These are phyloP conservation scores for Hirtodrosophila cameraria DNA, from an alignment of 2,888 invertebrate genomes.

Conservation along the genomic window DNA sequence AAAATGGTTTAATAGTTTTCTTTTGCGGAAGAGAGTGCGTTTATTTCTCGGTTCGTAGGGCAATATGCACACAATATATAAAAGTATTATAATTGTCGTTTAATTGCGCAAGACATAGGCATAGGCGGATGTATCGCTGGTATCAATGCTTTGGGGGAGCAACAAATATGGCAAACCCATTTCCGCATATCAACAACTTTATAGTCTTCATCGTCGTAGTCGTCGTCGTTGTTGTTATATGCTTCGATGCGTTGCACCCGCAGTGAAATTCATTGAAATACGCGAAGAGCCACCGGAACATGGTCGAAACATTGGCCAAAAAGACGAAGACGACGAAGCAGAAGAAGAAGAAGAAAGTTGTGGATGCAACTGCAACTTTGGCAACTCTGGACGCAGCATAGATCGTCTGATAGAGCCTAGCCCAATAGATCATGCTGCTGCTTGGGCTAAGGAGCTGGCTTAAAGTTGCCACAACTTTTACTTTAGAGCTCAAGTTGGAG, in stretches of 20 bases:
- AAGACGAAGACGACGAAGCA: neutral
- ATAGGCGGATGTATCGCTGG: constrained; percentile 37
- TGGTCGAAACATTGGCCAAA: constrained; percentile 13
- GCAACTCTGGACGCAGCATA: neutral
- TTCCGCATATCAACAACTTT: constrained; percentile 49
- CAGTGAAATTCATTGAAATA: constrained; percentile 27
- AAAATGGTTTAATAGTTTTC: too few species aligned
- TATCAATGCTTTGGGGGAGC: constrained; percentile 1
- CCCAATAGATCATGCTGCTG: too few species aligned
- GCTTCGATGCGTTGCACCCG: constrained; percentile 49
- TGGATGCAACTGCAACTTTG: constrained; percentile 3
- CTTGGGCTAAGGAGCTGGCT: neutral
- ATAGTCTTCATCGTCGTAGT: neutral
- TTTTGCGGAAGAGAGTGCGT: constrained; percentile 37
- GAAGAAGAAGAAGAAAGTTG: constrained; percentile 8
- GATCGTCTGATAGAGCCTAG: neutral
- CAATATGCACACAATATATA: too few species aligned
- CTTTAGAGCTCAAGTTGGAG: constrained; percentile 11
- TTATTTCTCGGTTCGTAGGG: constrained; percentile 5
- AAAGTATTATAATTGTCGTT: constrained; percentile 15
- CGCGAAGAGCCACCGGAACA: constrained; percentile 29
- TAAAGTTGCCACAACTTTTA: constrained; percentile 35
- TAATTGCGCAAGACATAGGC: constrained; percentile 49
- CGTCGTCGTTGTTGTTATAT: constrained; percentile 7
- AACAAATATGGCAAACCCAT: constrained; percentile 48